Evolutionary conservation across 2,113 vertebrate genomes (phyloP).

Genomic region (Halcyon senegalensis): DNA sequence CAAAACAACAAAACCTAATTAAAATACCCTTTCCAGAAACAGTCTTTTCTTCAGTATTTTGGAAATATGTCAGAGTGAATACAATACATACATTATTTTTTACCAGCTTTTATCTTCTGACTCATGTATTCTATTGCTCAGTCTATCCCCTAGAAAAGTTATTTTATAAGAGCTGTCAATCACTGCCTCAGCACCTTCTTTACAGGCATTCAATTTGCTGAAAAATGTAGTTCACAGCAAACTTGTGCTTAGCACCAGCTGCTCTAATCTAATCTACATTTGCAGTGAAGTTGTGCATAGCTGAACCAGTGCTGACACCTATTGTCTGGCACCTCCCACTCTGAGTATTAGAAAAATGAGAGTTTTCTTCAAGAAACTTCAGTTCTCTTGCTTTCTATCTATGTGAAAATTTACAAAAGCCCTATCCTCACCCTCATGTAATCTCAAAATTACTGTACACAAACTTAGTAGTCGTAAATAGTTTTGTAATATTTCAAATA

Average conservation of each 20-base stretch:
- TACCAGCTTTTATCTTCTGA: not conserved
- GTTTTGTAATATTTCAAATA: slow-evolving; percentile 50
- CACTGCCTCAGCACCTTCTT: not conserved
- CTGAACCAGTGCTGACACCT: slow-evolving; percentile 55
- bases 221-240: not conserved
- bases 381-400: not conserved
- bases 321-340: not conserved
- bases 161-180: not conserved
- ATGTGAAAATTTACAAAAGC: not conserved
- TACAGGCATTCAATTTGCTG: not conserved
- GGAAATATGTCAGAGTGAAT: not conserved
- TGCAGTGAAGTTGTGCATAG: not conserved
- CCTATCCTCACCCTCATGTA: not conserved
- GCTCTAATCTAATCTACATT: not conserved
- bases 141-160: not conserved
- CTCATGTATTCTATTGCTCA: not conserved
- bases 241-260: not conserved
- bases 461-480: not conserved
- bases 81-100: not conserved
- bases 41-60: not conserved
- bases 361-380: not conserved
- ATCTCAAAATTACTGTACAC: not conserved
- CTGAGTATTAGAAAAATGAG: not conserved
- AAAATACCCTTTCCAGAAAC: not conserved
- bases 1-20: not conserved